phyloP scores from a whole-genome alignment of 2,888 invertebrate species.

The Drosophila mayaguana region DNA sequence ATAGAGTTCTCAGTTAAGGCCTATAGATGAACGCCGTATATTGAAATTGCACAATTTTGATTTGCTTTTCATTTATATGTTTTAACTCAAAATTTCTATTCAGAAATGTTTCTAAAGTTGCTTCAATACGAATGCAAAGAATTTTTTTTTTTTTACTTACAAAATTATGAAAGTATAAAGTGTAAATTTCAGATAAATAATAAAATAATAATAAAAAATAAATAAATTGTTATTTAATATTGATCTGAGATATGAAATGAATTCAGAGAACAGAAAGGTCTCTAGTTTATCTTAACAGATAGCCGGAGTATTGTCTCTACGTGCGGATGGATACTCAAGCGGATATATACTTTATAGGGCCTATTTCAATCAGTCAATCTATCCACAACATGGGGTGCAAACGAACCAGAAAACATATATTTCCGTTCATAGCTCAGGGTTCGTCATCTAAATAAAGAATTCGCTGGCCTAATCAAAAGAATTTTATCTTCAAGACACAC shows the following conservation, averaged over 20 bases:
- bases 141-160: too few species aligned
- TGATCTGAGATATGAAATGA: too few species aligned
- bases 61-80: background rate
- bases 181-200: background rate
- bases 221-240: too few species aligned
- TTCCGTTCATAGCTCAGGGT: background rate
- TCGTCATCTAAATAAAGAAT: background rate
- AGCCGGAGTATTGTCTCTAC: too few species aligned
- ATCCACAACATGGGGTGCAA: background rate
- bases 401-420: background rate
- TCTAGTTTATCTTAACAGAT: too few species aligned
- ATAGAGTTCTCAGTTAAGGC: background rate
- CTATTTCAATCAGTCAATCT: too few species aligned
- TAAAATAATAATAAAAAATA: background rate
- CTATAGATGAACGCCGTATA: background rate
- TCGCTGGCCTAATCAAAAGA: background rate
- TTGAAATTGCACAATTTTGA: constrained; percentile 6
- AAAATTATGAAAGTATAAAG: background rate
- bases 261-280: too few species aligned
- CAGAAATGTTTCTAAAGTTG: constrained; percentile 21
- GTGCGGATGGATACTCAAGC: too few species aligned
- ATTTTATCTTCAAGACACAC: background rate
- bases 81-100: constrained; percentile 4
- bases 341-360: too few species aligned
- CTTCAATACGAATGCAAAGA: background rate